These are phyloP conservation scores for Setipinna tenuifilis DNA, from an alignment of 2,797 vertebrate genomes.

Conservation along the genomic window DNA sequence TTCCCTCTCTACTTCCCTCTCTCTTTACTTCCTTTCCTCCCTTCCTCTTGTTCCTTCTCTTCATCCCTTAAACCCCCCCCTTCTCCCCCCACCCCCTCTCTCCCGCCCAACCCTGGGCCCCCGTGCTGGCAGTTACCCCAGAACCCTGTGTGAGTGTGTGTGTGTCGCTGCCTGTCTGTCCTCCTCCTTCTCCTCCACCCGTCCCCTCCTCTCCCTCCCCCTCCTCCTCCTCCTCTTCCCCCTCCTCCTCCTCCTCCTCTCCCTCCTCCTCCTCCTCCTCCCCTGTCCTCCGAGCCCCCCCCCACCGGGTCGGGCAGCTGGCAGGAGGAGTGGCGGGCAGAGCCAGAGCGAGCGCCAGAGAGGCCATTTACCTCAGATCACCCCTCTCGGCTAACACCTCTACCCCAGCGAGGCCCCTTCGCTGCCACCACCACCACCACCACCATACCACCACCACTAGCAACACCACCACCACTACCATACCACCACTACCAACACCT, in stretches of 20 bases:
- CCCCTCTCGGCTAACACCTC: constrained; percentile 49
- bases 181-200: not conserved
- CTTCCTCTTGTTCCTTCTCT: too few species aligned
- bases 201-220: not conserved
- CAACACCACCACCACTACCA: too few species aligned
- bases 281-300: not conserved
- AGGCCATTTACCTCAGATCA: constrained; percentile 53
- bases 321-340: not conserved
- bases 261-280: not conserved
- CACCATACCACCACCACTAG: too few species aligned
- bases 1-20: not conserved
- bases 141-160: not conserved
- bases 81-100: too few species aligned
- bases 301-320: not conserved
- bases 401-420: constrained; percentile 34
- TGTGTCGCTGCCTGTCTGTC: not conserved
- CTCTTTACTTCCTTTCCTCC: too few species aligned
- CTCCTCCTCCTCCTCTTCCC: not conserved
- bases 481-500: too few species aligned
- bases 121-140: constrained; percentile 43
- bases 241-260: not conserved
- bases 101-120: constrained; percentile 24
- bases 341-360: not conserved
- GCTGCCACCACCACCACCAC: not conserved
- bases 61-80: not conserved